Base-by-base conservation (phyloP, 1,140 invertebrate genomes). In the Chionoecetes opilio region DNA sequence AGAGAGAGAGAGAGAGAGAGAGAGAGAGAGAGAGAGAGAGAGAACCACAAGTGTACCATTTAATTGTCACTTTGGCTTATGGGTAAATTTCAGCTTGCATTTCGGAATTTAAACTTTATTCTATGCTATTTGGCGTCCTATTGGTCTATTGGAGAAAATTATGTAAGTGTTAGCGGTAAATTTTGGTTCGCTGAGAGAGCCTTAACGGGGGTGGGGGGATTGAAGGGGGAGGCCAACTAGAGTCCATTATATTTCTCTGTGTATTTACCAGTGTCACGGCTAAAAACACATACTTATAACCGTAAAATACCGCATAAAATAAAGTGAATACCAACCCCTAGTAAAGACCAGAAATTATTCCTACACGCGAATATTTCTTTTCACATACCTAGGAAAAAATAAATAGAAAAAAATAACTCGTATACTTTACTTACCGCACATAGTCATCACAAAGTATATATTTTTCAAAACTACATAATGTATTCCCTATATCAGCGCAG, bases 61-160 rank as follows among this genome's bases (percentile, higher is more conserved):
- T 75, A 75, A n/a, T 75, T 75, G 63, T 75, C 63, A 75, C 21
- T 75, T 75, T 75, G 63, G 21, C 26, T 75, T 75, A 75, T 75
- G 63, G 63, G 63, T 75, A 75, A 75, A 75, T 75, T 75, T 75
- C 21, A 75, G 63, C 63, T 75, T 75, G 6, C 63, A 75, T 75
- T 75, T 11, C 21, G 63, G 63, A 75, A 26, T 75, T 75, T 75
- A 75, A 75, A 75, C 63, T 75, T 75, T 75, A n/a, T n/a, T 75
- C 63, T n/a, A 5, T 75, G 63, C 21, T 75, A n/a, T 75, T 75
- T 75, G 63, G 63, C 21, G 63, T 26, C 63, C 26, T 75, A 75
- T 75, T 75, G 63, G 21, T 75, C 63, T 75, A n/a, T 75, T 75
- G 21, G 63, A 26, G 63, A n/a, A 75, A 75, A 75, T 75, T 75